Base-by-base conservation (phyloP, 2,797 vertebrate species). In the Rhadinocentrus ornatus region DNA sequence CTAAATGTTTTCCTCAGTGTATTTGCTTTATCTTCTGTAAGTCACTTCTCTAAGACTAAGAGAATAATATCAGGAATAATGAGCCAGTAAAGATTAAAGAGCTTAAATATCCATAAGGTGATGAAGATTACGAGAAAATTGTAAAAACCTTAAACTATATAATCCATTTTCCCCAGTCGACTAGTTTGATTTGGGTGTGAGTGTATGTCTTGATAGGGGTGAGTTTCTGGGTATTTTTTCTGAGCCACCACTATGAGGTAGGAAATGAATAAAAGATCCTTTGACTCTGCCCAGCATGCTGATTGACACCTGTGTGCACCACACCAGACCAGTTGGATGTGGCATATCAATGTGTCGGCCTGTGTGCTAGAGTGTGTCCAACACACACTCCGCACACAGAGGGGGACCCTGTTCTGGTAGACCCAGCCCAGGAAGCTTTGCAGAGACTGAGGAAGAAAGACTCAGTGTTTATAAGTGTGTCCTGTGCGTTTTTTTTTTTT, bases 271-370 rank as follows among this genome's bases (percentile, higher is more conserved):
- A 73, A 86, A 87, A 80, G 90, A 75, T 70, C 59, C 85, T 84
- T 84, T 86, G 81, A 88, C 86, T 87, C 70, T 48, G 80, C 35
- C 58, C 72, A 69, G 89, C 81, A 89, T 92, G 87, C 89, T 91
- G 92, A 92, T 87, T 88, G 90, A 88, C 92, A 93, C 92, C 92
- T 93, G 92, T 69, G 85, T 73, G 81, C 37, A 11, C 73, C 24
- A 15, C 73, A n/a, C 73, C 3, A 68, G 63, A 62, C 67, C 69
- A 8, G 78, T 87, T 73, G 75, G 87, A 89, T 78, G 81, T 86
- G 67, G 75, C 63, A 24, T 82, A 85, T 91, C 89, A 93, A 88
- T 93, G 88, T 58, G 50, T 16, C 20, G 37, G 85, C 77, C 70
- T 88, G 86, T 88, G 88, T 75, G 74, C 32, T 15, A 1, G 44